Percentiles rank a stretch among this genome's conserved stretches.
phyloP scores from a whole-genome alignment of 2,888 invertebrate genomes.

The Pherbina coryleti region DNA sequence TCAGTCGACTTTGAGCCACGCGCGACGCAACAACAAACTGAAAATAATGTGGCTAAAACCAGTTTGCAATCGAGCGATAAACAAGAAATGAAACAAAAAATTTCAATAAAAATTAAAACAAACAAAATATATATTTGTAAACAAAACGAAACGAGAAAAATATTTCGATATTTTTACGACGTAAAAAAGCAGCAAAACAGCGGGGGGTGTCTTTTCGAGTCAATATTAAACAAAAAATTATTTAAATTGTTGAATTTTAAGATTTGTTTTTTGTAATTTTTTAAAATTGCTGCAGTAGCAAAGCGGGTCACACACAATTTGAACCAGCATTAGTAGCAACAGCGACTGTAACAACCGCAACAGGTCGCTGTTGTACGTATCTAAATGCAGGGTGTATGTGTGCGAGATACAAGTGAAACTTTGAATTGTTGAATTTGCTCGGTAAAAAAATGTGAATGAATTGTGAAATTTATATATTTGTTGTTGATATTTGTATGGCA shows the following conservation, averaged over 20 bases:
- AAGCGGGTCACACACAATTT: constrained; percentile 16
- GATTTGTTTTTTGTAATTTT: neutral
- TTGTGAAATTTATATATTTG: neutral
- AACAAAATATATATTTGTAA: constrained; percentile 1
- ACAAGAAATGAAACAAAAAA: neutral
- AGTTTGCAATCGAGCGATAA: neutral
- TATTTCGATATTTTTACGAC: neutral
- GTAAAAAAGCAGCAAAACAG: neutral
- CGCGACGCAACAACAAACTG: constrained; percentile 16
- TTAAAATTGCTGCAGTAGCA: neutral
- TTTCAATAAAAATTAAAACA: neutral
- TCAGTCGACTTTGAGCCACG: constrained; percentile 33
- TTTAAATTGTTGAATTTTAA: neutral
- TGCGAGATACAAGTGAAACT: constrained; percentile 8
- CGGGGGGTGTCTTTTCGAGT: neutral
- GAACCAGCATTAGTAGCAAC: neutral
- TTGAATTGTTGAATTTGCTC: neutral
- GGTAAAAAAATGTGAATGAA: neutral
- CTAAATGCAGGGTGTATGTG: too few species aligned
- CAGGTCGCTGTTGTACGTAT: too few species aligned
- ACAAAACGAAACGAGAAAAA: constrained; percentile 5
- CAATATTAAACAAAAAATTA: neutral
- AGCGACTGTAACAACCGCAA: neutral
- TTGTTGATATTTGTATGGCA: neutral
- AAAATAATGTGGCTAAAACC: neutral